Base-by-base conservation (phyloP, 2,113 vertebrate species). In the Bubo bubo region DNA sequence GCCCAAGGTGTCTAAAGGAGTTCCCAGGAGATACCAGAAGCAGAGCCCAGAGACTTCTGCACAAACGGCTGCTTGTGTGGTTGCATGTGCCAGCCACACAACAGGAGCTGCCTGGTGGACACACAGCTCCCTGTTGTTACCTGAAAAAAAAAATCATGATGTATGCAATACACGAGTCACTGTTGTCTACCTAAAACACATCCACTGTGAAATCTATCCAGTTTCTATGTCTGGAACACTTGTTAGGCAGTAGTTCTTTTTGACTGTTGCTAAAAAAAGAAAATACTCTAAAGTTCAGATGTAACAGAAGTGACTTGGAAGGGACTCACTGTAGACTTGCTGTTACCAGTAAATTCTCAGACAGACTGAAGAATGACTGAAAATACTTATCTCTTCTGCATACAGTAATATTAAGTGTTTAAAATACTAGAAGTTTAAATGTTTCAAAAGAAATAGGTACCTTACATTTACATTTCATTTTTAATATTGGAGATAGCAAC, bases 11-110 rank as follows among this genome's bases (percentile, higher is more conserved):
- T 12, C 32, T 53, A 21, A 16, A 53, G 15, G 12, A 21, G 10
- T 55, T 60, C 23, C 24, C 3, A n/a, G 47, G 16, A 47, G 23
- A 24, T 24, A 2, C 16, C 35, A 66, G 45, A 35, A 45, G 7
- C 18, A 79, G 39, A 70, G 16, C 4, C 30, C 23, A n/a, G 71
- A 70, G 10, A 3, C 10, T 39, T 12, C 23, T 55, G 14, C 45
- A 74, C 32, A 64, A 12, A 32, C 9, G 12, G 7, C 19, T 21
- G 11, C 28, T 52, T 0, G 0, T 15, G 9, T 56, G 16, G 24
- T 20, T 56, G 13, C 13, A 49, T 1, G 1, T 17, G 35, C 18
- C 7, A 80, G 47, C 17, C 4, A 5, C 32, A 34, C 26, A 85
- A 32, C 13, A 43, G 24, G 16, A 62, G 2, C 5, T 41, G 4